A percentile compares a stretch with the other conserved stretches of the same genome.
These are phyloP conservation scores for Bucco capensis DNA, from an alignment of 2,113 vertebrate genomes.

Conservation along the genomic window DNA sequence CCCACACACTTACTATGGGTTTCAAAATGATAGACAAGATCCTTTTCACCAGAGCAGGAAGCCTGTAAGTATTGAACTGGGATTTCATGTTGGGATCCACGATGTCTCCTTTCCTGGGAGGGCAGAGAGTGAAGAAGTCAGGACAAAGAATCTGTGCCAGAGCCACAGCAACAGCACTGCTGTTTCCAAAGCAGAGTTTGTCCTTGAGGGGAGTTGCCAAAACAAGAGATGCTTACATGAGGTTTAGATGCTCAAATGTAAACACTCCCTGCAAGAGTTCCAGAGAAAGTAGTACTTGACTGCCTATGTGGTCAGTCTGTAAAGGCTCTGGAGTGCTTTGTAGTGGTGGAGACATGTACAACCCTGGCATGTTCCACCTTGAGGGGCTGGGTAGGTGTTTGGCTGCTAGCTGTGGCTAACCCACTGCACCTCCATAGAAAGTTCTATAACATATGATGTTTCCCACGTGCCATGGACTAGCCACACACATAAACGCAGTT, in stretches of 20 bases:
- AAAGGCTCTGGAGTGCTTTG: neutral
- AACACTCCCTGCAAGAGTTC: neutral
- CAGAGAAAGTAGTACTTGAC: neutral
- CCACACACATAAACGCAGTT: neutral
- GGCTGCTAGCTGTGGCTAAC: neutral
- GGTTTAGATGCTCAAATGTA: neutral
- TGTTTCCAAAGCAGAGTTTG: neutral
- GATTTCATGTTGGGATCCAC: conserved; percentile 73
- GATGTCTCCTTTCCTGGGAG: conserved; percentile 73
- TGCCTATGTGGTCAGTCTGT: neutral
- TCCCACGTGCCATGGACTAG: neutral
- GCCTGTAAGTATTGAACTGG: conserved; percentile 43
- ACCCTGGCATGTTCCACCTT: neutral
- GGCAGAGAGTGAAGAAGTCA: neutral
- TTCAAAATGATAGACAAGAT: conserved; percentile 73
- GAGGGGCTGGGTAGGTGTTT: neutral
- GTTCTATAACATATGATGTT: neutral
- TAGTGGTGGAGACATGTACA: neutral
- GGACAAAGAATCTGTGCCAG: neutral
- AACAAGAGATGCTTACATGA: neutral
- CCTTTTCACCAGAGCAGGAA: conserved; percentile 77
- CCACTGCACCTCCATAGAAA: neutral
- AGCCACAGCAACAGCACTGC: neutral
- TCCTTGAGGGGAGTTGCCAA: neutral
- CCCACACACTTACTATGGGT: conserved; percentile 76